Evolutionary conservation across 1,140 invertebrate genomes (phyloP), one percentile per base, ranked within the genome.

Genomic region (honey bee (Apis mellifera)): DNA sequence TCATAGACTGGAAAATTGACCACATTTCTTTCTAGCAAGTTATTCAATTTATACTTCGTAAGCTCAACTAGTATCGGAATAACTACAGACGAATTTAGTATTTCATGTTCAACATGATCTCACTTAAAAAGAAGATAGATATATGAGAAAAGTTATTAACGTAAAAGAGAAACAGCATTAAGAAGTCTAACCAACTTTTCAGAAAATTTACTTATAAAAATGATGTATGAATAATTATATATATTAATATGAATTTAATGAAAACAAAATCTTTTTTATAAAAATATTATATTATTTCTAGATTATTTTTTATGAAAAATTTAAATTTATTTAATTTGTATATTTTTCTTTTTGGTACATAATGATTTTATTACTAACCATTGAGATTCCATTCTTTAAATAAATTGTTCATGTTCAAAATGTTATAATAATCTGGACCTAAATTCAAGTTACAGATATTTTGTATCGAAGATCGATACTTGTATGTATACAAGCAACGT

Each of bases 1-100:
- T 85, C 91, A 92, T 88, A 87, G 86, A 92, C 89, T 90, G 86
- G 87, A 81, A 87, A 87, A 90, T 82, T 88, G 84, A 81, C 78
- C 78, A 87, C 83, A 87, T 83, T 87, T 82, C 84, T 72, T 68
- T 86, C 74, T 80, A 82, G 64, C 57, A 12, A 77, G 54, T 82
- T 82, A 76, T 73, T 69, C 68, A 78, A 72, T 82, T 82, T 32
- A 78, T 59, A 76, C 50, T 71, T 75, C 78, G 15, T 26, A 55
- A 62, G 11, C 57, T 57, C 42, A 2, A n/a, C 69, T 26, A 65
- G 21, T 42, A 66, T 65, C 62, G 23, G 75, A 72, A 48, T 32
- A 72, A 55, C 60, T 78, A 72, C 52, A 54, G 32, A 54, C 54
- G 60, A 55, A 60, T 42, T 83, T 72, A 13, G 7, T 82, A 26